These are phyloP conservation scores for Rhinichthys klamathensis DNA, from an alignment of 2,113 vertebrate species.

Conservation along the genomic window DNA sequence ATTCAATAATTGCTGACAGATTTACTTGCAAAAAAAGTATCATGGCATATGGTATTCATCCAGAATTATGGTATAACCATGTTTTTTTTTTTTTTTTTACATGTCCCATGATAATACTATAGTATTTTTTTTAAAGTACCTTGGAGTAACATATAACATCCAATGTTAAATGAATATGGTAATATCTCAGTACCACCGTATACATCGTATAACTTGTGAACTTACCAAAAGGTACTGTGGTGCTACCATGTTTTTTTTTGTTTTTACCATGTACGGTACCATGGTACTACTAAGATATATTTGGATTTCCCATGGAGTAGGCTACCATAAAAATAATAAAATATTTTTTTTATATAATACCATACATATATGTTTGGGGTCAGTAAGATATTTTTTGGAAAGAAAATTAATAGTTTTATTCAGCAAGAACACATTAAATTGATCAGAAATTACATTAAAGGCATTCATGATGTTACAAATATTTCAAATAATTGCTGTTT, in stretches of 20 bases:
- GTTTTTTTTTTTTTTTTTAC: neutral
- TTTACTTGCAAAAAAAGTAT: neutral
- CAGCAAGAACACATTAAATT: too few relatives aligned
- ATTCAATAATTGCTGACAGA: neutral
- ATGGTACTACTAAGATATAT: too few relatives aligned
- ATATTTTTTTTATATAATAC: too few relatives aligned
- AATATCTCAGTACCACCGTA: neutral
- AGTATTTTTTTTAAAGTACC: neutral
- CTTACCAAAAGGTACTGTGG: too few relatives aligned
- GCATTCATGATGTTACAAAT: too few relatives aligned
- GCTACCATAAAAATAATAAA: neutral
- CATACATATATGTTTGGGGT: neutral
- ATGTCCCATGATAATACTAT: neutral
- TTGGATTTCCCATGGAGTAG: neutral
- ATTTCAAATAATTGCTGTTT: too few relatives aligned
- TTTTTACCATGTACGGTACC: too few relatives aligned
- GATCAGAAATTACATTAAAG: too few relatives aligned
- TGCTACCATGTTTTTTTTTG: too few relatives aligned
- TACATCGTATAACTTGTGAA: too few relatives aligned
- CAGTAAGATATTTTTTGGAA: neutral
- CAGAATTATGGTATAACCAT: neutral
- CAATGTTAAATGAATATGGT: neutral
- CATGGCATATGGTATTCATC: neutral
- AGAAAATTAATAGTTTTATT: too few relatives aligned
- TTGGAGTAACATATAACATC: neutral